A percentile compares a stretch with the other conserved stretches of the same genome.
Evolutionary conservation across 1,140 invertebrate genomes (phyloP).

Genomic region (Meloidogyne hapla): DNA sequence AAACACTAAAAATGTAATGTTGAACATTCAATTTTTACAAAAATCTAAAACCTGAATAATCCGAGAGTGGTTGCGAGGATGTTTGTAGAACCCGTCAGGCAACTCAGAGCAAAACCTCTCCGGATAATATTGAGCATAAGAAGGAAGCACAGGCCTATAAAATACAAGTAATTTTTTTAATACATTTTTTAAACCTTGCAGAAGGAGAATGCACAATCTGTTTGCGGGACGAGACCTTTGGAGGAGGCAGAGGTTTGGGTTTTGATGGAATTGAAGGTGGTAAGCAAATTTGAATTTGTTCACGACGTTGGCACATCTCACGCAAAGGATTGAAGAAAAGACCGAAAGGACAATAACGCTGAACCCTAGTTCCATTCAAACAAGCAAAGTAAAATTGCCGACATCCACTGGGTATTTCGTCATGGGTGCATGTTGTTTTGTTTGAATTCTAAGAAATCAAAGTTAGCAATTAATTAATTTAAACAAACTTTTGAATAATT

Average conservation of each 20-base stretch:
- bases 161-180: background rate
- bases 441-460: background rate
- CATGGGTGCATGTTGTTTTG: background rate
- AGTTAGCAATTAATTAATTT: too few species aligned
- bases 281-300: background rate
- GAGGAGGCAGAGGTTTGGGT: background rate
- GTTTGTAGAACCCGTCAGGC: constrained; percentile 17
- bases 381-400: constrained; percentile 13
- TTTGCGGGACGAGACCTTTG: background rate
- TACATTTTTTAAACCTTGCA: background rate
- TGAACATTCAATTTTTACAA: too few species aligned
- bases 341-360: background rate
- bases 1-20: constrained; percentile 11
- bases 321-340: constrained; percentile 3
- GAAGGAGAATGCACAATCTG: background rate
- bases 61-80: constrained; percentile 12
- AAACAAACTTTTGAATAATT: background rate
- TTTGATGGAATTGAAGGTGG: background rate
- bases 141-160: constrained; percentile 1
- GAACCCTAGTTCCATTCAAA: background rate
- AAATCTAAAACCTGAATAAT: constrained; percentile 11
- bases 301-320: constrained; percentile 3
- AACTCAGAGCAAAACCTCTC: constrained; percentile 15
- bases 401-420: background rate
- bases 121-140: background rate